These are phyloP conservation scores for Thomomys bottae DNA, from an alignment of 2,113 vertebrate genomes.

Conservation along the genomic window DNA sequence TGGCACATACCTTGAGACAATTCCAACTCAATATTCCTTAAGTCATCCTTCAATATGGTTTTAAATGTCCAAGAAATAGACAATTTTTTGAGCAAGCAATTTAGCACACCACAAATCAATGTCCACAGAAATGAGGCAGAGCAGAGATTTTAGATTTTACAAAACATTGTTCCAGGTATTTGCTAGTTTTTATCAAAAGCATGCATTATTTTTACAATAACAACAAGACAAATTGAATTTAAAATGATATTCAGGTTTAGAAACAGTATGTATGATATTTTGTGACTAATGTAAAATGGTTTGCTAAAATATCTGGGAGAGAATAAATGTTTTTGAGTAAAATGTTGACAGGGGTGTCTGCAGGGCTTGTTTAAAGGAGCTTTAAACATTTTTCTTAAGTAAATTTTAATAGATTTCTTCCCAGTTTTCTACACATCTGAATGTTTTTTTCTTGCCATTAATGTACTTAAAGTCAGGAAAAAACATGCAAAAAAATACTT, in stretches of 20 bases:
- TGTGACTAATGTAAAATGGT: background rate
- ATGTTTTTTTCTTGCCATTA: background rate
- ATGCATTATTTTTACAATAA: background rate
- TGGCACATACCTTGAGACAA: background rate
- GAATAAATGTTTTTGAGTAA: background rate
- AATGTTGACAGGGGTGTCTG: background rate
- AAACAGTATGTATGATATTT: background rate
- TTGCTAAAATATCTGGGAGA: background rate
- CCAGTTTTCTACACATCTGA: background rate
- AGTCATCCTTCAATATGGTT: background rate
- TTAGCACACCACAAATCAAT: background rate
- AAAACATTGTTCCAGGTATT: background rate
- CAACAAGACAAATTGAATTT: constrained; percentile 23
- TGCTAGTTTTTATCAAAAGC: background rate
- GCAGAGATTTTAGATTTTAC: background rate
- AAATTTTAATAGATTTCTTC: background rate
- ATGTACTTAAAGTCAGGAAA: constrained; percentile 15
- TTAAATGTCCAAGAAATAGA: background rate
- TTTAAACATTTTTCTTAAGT: constrained; percentile 20
- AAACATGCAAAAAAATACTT: constrained; percentile 25
- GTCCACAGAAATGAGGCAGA: background rate
- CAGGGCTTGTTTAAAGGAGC: background rate
- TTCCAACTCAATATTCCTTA: constrained; percentile 11
- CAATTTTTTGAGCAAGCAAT: background rate
- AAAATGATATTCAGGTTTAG: background rate